Evolutionary conservation across 1,140 invertebrate species (phyloP), one percentile per base, ranked within the genome.

Genomic region (Leptoteleia sp.): DNA sequence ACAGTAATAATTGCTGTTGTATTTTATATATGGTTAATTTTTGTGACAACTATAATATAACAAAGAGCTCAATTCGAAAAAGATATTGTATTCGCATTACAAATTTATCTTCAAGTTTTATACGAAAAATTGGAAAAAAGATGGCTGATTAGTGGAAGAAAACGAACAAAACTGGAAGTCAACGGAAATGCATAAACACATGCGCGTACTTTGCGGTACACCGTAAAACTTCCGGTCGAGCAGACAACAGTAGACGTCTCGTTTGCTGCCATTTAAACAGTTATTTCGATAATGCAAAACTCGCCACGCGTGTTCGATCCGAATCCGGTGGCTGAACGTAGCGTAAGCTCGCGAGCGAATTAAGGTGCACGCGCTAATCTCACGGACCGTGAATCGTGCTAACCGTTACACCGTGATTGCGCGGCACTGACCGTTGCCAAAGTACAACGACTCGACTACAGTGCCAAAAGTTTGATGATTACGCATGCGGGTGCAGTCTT

Each of bases 341-440:
- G n/a, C n/a, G n/a, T n/a, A n/a, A n/a, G n/a, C n/a, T n/a, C n/a
- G n/a, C n/a, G n/a, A 40, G 13, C 73, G 76, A 82, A 84, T 83
- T 84, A 82, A 82, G 35, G 40, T 73, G 59, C 29, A 78, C 40
- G 47, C 73, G 82, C 64, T 83, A 82, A 84, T 82, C 81, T 77
- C 76, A 70, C 62, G 47, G 48, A 67, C 68, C 62, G 50, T 70
- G 62, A 82, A 62, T 81, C 76, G n/a, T n/a, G 50, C 81, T 76
- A 79, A 59, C 50, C 65, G 79, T 62, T 78, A 59, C 75, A 25
- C 37, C 8, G 57, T 72, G 47, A 75, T 81, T 82, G 76, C 77
- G 37, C 76, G 73, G 33, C 76, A 80, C 38, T 55, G 70, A 80
- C 77, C 72, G 61, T 62, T 76, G 59, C 55, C 62, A 57, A 70